These are phyloP conservation scores for Pantherophis alleghaniensis DNA, from an alignment of 2,797 vertebrate species.

Conservation along the genomic window DNA sequence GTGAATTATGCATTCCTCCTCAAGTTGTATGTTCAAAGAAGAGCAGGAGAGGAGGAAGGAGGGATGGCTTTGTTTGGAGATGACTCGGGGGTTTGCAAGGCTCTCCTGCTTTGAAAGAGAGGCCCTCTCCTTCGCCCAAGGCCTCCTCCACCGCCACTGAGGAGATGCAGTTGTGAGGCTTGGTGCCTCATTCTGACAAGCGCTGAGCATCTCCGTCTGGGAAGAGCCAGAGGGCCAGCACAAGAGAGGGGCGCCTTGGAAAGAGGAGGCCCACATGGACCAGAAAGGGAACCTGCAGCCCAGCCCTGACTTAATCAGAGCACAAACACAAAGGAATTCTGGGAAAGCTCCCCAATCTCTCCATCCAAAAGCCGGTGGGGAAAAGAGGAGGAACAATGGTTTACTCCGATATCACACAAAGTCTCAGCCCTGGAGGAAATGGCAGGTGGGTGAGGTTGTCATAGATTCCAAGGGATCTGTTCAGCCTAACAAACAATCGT, in stretches of 20 bases:
- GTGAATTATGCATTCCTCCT: conserved; percentile 23
- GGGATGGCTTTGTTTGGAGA: conserved; percentile 6
- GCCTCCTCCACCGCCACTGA: not conserved
- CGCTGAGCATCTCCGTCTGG: not conserved
- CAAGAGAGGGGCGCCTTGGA: not conserved
- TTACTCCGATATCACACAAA: not conserved
- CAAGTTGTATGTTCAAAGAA: not conserved
- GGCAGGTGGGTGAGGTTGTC: not conserved
- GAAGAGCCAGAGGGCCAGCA: not conserved
- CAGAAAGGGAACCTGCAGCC: not conserved
- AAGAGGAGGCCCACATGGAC: not conserved
- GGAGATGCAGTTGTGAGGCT: not conserved
- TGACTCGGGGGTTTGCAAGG: not conserved
- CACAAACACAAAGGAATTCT: not conserved
- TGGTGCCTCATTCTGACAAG: not conserved
- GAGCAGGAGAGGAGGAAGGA: not conserved
- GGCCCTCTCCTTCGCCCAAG: not conserved
- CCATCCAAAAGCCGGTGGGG: not conserved
- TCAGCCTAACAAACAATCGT: not conserved
- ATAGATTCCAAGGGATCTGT: not conserved
- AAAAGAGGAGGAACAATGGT: not conserved
- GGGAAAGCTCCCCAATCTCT: not conserved
- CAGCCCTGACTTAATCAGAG: not conserved
- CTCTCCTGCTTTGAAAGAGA: not conserved
- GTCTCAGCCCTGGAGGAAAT: not conserved